These are phyloP conservation scores for Polydrusus pterygomalis DNA, from an alignment of 2,888 invertebrate genomes.

Conservation along the genomic window DNA sequence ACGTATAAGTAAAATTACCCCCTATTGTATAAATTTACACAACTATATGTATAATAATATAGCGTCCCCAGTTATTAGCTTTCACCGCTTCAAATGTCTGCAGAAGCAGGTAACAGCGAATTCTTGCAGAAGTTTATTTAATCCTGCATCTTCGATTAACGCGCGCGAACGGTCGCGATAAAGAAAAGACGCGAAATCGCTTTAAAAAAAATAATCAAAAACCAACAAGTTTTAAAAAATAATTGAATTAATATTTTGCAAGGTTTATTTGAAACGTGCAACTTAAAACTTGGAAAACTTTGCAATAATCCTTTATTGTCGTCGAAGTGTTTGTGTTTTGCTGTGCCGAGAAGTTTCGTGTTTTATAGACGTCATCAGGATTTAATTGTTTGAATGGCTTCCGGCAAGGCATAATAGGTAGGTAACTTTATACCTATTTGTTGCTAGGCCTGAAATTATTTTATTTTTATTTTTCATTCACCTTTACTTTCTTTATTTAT, in stretches of 20 bases:
- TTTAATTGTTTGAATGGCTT: background rate
- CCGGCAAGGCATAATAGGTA: slow-evolving; percentile 3
- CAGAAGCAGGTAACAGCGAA: slow-evolving; percentile 42
- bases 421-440: background rate
- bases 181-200: slow-evolving; percentile 20
- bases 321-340: background rate
- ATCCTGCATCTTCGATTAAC: slow-evolving; percentile 46
- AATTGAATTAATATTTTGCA: too few relatives aligned
- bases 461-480: too few relatives aligned
- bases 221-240: too few relatives aligned
- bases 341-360: background rate
- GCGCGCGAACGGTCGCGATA: slow-evolving; percentile 30
- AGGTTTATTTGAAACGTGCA: too few relatives aligned
- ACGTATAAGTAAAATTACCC: too few relatives aligned
- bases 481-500: too few relatives aligned
- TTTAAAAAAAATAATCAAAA: too few relatives aligned
- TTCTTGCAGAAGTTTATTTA: slow-evolving; percentile 49
- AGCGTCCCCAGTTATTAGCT: slow-evolving; percentile 48
- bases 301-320: background rate
- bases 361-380: slow-evolving; percentile 8
- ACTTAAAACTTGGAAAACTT: background rate
- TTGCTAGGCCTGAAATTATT: too few relatives aligned
- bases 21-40: too few relatives aligned
- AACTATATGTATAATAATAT: background rate
- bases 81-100: slow-evolving; percentile 49